Base-by-base conservation (phyloP, 2,113 vertebrate species). In the Brienomyrus longianalis region DNA sequence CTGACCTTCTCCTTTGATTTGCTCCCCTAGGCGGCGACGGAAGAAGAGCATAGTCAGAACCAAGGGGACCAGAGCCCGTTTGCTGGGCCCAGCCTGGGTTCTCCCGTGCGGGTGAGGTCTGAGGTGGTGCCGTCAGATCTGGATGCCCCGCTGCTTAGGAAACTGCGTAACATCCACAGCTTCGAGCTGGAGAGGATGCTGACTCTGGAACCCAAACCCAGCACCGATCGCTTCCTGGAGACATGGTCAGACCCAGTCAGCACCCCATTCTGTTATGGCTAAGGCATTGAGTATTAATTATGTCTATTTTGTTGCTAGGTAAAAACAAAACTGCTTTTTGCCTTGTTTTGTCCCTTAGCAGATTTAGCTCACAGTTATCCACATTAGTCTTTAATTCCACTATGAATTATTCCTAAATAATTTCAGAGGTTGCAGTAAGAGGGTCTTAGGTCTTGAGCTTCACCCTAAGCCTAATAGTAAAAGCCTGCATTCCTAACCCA, bases 161-260 rank as follows among this genome's bases (percentile, higher is more conserved):
- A 98, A 93, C 94, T 99, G 39, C 97, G 98, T 84, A 98, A 97
- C 87, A 98, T 99, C 90, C 97, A 98, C 93, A 99, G 98, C 94
- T 98, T 99, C 92, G 98, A 99, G 90, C 94, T 98, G 93, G 98
- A 99, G 94, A 98, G 96, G 91, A 96, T 96, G 86, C 93, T 98
- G 59, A 96, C 95, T 0, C 91, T 99, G 90, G 98, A 99, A 92
- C 94, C 98, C 86, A 99, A 99, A 92, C 97, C 97, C 31, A 97
- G 97, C 91, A 93, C 97, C 0, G 98, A 99, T 74, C 97, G 97
- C 89, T 98, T 98, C 93, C 94, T 97, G 90, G 98, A 98, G 91
- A 94, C 96, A 47, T 96, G 98, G 98, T 99, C 89, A 88, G 94
- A 90, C 62, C 47, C 0, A 84, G 13, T 48, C 21, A 31, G 48